Evolutionary conservation across 2,888 invertebrate species (phyloP).

Genomic region (Pseudococcus jackbeardsleyi): DNA sequence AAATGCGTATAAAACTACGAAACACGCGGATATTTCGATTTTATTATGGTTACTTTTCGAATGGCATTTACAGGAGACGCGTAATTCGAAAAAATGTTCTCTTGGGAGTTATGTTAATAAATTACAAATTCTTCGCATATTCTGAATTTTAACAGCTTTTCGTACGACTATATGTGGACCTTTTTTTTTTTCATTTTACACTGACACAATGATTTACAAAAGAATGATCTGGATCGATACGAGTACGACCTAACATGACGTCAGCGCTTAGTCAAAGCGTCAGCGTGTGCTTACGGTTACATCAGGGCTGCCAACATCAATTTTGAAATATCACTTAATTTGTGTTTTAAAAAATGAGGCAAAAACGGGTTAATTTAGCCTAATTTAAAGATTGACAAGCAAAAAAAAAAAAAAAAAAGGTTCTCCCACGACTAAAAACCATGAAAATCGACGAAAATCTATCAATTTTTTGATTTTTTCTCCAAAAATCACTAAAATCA

Average conservation of each 20-base stretch:
- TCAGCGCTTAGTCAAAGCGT: too few species aligned
- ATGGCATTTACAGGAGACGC: neutral
- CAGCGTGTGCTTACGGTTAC: too few species aligned
- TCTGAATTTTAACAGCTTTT: neutral
- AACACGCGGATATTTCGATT: constrained; percentile 1
- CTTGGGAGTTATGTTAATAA: neutral
- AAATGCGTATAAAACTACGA: neutral
- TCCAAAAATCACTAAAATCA: too few species aligned
- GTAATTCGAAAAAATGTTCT: neutral
- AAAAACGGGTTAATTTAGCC: too few species aligned
- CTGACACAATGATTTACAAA: neutral
- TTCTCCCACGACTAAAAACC: too few species aligned
- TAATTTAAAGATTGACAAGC: too few species aligned
- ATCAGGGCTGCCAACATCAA: too few species aligned
- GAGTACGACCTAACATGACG: neutral
- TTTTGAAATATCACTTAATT: too few species aligned
- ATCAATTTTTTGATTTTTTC: too few species aligned
- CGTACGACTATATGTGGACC: neutral
- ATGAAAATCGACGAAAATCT: too few species aligned
- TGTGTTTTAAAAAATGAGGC: too few species aligned
- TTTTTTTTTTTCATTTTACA: neutral
- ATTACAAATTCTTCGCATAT: constrained; percentile 8
- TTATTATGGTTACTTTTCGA: neutral
- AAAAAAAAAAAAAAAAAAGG: too few species aligned
- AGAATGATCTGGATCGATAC: neutral